Conservation (phyloP, 2,113 vertebrate species). For the Odontophorus gujanensis region DNA sequence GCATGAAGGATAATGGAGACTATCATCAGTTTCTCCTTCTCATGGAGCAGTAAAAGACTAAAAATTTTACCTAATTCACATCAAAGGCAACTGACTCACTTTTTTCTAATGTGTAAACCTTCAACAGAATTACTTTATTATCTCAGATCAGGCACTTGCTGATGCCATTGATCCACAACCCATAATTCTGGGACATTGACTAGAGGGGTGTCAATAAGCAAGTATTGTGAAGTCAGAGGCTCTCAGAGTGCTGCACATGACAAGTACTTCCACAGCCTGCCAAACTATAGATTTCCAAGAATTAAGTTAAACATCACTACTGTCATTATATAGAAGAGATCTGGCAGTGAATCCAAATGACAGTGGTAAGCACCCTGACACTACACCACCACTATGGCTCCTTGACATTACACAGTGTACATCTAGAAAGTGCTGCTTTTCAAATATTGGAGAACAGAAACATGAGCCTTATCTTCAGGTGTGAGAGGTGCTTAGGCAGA, state of each 20-base stretch:
- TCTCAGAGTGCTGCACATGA: not conserved
- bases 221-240: not conserved
- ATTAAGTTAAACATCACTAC: not conserved
- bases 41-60: not conserved
- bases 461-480: not conserved
- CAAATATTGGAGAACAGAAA: not conserved
- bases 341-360: not conserved
- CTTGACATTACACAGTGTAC: not conserved
- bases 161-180: not conserved
- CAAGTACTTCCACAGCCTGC: not conserved
- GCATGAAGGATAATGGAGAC: not conserved
- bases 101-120: not conserved
- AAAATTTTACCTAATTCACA: not conserved
- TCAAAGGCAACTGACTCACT: not conserved
- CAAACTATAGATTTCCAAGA: conserved; percentile 12
- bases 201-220: not conserved
- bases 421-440: not conserved
- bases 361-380: not conserved
- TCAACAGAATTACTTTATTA: conserved; percentile 1
- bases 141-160: not conserved
- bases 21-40: conserved; percentile 8
- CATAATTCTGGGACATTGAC: not conserved
- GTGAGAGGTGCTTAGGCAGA: not conserved
- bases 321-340: not conserved
- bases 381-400: not conserved